Base-by-base conservation (phyloP, 2,113 vertebrate species). In the Epinephelus moara region DNA sequence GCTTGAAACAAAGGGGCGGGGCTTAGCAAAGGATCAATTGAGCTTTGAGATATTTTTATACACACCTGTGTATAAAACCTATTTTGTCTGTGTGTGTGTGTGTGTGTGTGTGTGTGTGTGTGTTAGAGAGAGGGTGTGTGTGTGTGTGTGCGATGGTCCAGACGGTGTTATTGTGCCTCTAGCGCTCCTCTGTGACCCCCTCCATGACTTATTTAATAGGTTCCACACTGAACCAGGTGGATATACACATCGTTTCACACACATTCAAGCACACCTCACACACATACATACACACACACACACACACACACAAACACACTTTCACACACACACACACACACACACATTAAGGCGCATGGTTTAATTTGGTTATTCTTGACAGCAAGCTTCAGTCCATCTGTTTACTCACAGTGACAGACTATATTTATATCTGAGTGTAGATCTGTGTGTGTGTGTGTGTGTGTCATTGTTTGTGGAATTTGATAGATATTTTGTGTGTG, bases 361-460 rank as follows among this genome's bases (percentile, higher is more conserved):
- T 69, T 80, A 67, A 81, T 59, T 70, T 84, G 72, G 68, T 76
- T 49, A 27, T 79, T 80, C 70, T 56, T 80, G 82, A 77, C 82
- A 42, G 62, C 82, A n/a, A n/a, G 80, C 67, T 60, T 57, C 40
- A 11, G 53, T 90, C 85, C 88, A 90, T 83, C 88, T 55, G 63
- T 71, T 55, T 18, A 7, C 72, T 80, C 71, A 30, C 40, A 66
- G 70, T 33, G 4, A 72, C 78, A 62, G 11, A 59, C 49, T 82
- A 53, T 69, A 75, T 81, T 64, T 81, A 75, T 75, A 71, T 61
- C 33, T 70, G 9, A 10, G 37, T 75, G 49, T 57, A 3, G 50
- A 12, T 23, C 19, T 60, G 33, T 23, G 56, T 62, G 13, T 13
- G n/a, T 33, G 33, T 70, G 47, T 63, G 23, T 64, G n/a, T 30